Conservation (phyloP, 2,888 invertebrate species). For the Rhynchonema sp. region DNA sequence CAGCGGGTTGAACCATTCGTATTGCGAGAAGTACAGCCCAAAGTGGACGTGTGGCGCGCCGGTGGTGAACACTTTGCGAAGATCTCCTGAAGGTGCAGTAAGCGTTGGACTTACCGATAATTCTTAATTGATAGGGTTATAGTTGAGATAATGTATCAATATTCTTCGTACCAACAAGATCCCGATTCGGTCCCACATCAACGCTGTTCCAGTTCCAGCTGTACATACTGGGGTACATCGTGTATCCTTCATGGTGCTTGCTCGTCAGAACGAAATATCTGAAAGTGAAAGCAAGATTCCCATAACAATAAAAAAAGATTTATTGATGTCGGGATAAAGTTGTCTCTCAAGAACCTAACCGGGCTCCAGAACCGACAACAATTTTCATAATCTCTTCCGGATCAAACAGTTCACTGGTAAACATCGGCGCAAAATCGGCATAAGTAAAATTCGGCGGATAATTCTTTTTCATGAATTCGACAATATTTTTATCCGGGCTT, state of each 20-base stretch:
- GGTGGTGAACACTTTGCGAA: no score
- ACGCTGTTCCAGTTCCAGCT: conserved; percentile 36
- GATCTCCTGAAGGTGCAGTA: no score
- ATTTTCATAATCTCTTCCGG: conserved; percentile 62
- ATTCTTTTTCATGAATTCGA: conserved; percentile 64
- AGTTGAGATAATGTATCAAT: background rate
- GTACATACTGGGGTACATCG: conserved; percentile 33
- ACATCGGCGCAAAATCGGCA: conserved; percentile 67
- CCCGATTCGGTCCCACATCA: conserved; percentile 34
- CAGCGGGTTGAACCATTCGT: conserved; percentile 26
- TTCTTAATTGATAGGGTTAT: background rate
- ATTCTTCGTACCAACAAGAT: conserved; percentile 33
- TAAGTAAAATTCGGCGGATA: conserved; percentile 68
- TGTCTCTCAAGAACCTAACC: no score
- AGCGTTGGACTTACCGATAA: no score
- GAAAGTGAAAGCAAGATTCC: no score
- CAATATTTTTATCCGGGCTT: conserved; percentile 18
- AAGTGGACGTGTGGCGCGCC: conserved; percentile 24
- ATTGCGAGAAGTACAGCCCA: conserved; percentile 25
- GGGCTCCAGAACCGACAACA: conserved; percentile 64
- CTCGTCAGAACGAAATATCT: conserved; percentile 35
- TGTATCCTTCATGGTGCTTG: conserved; percentile 37
- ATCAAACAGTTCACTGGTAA: conserved; percentile 72
- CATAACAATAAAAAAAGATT: no score
- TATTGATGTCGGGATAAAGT: no score